These are phyloP conservation scores for Yasuhikotakia modesta DNA, from an alignment of 2,797 vertebrate genomes.

Conservation along the genomic window DNA sequence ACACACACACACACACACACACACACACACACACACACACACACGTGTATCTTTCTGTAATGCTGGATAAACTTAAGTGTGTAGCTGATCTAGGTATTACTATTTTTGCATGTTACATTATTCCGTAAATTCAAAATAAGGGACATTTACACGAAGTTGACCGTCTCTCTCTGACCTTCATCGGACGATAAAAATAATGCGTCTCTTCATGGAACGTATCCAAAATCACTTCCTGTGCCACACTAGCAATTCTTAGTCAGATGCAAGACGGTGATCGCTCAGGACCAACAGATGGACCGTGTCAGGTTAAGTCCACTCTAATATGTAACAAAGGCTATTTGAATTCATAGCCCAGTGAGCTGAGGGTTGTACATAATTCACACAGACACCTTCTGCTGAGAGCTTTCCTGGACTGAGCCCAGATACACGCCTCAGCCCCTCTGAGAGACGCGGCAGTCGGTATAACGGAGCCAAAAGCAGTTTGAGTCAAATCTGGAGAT, in stretches of 20 bases:
- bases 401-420: constrained; percentile 39
- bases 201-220: neutral
- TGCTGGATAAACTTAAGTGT: too few species aligned
- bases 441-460: constrained; percentile 41
- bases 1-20: too few species aligned
- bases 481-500: constrained; percentile 46
- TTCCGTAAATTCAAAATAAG: too few species aligned
- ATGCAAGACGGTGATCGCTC: constrained; percentile 17
- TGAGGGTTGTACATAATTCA: constrained; percentile 52
- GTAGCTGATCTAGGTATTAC: too few species aligned
- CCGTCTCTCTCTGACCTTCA: neutral
- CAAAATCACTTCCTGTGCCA: neutral
- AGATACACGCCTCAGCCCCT: constrained; percentile 35
- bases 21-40: too few species aligned
- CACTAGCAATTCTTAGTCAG: constrained; percentile 30
- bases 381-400: constrained; percentile 45
- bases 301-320: constrained; percentile 41
- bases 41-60: too few species aligned
- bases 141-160: too few species aligned
- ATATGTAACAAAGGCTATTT: constrained; percentile 53
- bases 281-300: constrained; percentile 45
- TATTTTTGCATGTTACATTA: too few species aligned
- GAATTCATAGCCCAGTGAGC: constrained; percentile 53
- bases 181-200: neutral
- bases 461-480: constrained; percentile 21